Base-by-base conservation (phyloP, 2,113 vertebrate genomes). In the Mustelus asterias region DNA sequence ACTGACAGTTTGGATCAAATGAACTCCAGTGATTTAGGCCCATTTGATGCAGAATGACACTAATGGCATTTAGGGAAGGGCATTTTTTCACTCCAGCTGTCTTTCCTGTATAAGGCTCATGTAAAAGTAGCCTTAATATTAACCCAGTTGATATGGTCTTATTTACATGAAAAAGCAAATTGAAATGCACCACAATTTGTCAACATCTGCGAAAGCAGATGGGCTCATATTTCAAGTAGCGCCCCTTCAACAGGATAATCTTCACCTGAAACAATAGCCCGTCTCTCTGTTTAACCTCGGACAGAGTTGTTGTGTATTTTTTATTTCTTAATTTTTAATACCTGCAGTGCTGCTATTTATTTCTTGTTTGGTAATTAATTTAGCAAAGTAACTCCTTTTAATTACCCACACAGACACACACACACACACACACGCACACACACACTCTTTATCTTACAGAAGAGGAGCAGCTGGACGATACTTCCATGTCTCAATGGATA, bases 1-100 rank as follows among this genome's bases (percentile, higher is more conserved):
- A 97, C 98, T 98, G 98, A 99, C 98, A 98, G 98, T 97, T 98
- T 98, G 98, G 97, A 97, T 97, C 96, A 92, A 97, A 97, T 97
- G 97, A 97, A 96, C 97, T 97, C 97, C 97, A 96, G 97, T 97
- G 98, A 97, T 97, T 48, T 96, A 96, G 96, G 97, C 97, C 96
- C 96, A 95, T 76, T 95, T 95, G 69, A 72, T 54, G n/a, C 24
- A 95, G 24, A 95, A 96, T 97, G 96, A 60, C 95, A 96, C 96
- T 96, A 37, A 54, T 48, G 63, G 96, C 41, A 48, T 70, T 95
- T 24, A 67, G 69, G 44, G 22, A 72, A 72, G 67, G 94, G n/a
- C n/a, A 41, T 26, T 70, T 48, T 24, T 72, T 95, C 44, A 72
- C 44, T 54, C 54, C 26, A 70, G 95, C 95, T 96, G 6, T 69